phyloP scores from a whole-genome alignment of 2,797 vertebrate genomes.

The Ibycter americanus region DNA sequence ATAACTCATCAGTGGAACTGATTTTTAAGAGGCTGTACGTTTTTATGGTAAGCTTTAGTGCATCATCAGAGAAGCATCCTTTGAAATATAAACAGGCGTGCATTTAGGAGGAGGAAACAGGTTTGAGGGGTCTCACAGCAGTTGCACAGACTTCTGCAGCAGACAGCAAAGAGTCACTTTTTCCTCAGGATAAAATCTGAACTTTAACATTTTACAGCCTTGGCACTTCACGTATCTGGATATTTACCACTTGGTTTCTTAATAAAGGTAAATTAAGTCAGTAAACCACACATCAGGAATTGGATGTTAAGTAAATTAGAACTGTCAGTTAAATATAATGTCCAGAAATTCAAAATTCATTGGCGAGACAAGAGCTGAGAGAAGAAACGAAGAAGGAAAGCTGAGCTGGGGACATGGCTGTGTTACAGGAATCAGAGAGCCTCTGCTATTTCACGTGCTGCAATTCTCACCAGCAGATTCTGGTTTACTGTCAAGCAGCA shows the following conservation, averaged over 20 bases:
- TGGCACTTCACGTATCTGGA: background rate
- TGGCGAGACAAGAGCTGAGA: background rate
- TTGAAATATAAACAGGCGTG: background rate
- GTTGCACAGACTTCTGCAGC: background rate
- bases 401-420: background rate
- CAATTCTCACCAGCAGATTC: background rate
- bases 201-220: background rate
- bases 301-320: background rate
- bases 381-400: background rate
- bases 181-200: background rate
- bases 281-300: background rate
- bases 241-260: background rate
- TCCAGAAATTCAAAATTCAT: background rate
- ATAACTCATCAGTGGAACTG: conserved; percentile 22
- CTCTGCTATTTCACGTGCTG: background rate
- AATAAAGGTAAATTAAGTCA: background rate
- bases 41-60: background rate
- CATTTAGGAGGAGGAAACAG: background rate
- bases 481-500: background rate
- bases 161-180: background rate
- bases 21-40: conserved; percentile 20
- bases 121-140: background rate
- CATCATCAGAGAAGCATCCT: background rate
- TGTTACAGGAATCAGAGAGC: background rate
- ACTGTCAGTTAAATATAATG: background rate